phyloP scores from a whole-genome alignment of 1,140 invertebrate species.

The Ceratosolen solmsi region DNA sequence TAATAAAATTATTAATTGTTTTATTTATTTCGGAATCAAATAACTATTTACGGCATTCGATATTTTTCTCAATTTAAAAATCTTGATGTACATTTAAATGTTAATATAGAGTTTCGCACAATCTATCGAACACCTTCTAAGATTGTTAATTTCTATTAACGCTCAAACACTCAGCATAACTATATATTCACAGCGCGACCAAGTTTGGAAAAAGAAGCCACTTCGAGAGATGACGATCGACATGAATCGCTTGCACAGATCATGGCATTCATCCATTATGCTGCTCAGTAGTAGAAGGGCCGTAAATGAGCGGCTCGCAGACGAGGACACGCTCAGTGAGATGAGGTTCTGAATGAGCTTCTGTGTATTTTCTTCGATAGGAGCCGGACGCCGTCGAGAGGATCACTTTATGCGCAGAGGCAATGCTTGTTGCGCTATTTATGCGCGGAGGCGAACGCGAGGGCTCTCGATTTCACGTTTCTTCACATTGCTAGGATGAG shows the following conservation, averaged over 20 bases:
- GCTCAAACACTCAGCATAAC: too few relatives aligned
- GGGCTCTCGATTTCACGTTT: background rate
- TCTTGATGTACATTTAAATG: background rate
- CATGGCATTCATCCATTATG: slow-evolving; percentile 8
- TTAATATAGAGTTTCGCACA: background rate
- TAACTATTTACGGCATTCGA: too few relatives aligned
- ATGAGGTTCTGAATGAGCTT: background rate
- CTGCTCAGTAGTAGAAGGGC: background rate
- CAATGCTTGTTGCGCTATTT: background rate
- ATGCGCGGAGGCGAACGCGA: background rate
- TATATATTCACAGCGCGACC: too few relatives aligned
- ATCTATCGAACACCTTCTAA: too few relatives aligned
- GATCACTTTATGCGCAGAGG: background rate
- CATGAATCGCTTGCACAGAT: slow-evolving; percentile 1
- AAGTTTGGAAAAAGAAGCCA: background rate
- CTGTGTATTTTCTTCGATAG: background rate
- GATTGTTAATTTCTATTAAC: too few relatives aligned
- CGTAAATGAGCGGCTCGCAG: slow-evolving; percentile 57
- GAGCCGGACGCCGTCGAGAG: background rate
- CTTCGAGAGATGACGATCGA: background rate
- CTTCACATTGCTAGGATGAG: background rate
- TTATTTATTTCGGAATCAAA: too few relatives aligned
- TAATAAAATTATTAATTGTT: too few relatives aligned
- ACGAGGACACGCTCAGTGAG: slow-evolving; percentile 24
- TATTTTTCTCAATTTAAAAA: background rate